Evolutionary conservation across 2,113 vertebrate species (phyloP), one percentile per base, ranked within the genome.

Genomic region (Podarcis cretensis): DNA sequence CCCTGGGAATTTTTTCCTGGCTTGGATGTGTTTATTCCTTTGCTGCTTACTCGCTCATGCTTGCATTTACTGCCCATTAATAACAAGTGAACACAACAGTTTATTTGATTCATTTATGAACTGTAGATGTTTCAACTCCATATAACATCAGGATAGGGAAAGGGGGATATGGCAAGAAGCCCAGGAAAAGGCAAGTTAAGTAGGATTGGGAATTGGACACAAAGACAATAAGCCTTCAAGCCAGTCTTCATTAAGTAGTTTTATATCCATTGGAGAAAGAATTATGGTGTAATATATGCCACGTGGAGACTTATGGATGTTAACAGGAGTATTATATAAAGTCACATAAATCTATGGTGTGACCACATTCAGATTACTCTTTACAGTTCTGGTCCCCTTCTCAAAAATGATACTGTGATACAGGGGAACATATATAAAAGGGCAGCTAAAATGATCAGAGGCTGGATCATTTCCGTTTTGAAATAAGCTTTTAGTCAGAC

Each of bases 21-120:
- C 35, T 95, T 93, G 93, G 95, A 95, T 92, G 88, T 95, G 92
- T 94, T 96, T 95, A 95, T 95, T 90, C 88, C 89, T 89, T 91
- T 93, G 90, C 59, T 89, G 93, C 90, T 94, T 94, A 94, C 90
- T 91, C 92, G 89, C 35, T 90, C 37, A 81, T 88, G 82, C 93
- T 96, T 97, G 88, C 91, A 90, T 95, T 95, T 92, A 84, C 85
- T 90, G 79, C 81, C 91, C 88, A 93, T 95, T 95, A 94, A 92
- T 90, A 96, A 95, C 84, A 87, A 89, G 96, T 63, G 93, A 95
- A 90, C 88, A 93, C 86, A 92, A 94, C 57, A 87, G 81, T 69
- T 32, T 85, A 92, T 57, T 95, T 92, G 74, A 86, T 93, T 93
- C 73, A 95, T 93, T 93, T 94, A 94, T 92, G 94, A 93, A 81